Evolutionary conservation across 2,797 vertebrate species (phyloP).

Genomic region (Lacerta agilis): DNA sequence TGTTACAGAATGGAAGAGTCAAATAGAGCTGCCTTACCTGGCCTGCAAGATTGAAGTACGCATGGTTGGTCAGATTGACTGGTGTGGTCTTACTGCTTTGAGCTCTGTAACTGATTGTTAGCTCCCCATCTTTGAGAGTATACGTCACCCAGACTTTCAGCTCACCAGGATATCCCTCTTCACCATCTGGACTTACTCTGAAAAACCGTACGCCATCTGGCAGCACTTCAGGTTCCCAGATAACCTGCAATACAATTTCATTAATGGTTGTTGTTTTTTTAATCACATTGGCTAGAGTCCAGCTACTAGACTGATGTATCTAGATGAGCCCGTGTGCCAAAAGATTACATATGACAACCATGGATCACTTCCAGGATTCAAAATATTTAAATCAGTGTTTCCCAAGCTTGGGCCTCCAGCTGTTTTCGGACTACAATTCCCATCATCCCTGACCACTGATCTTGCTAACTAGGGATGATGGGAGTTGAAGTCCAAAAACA

Average conservation of each 20-base stretch:
- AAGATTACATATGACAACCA: background rate
- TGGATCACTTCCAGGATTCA: background rate
- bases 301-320: background rate
- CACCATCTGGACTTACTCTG: slow-evolving; percentile 86
- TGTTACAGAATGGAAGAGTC: background rate
- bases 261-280: background rate
- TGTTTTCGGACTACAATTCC: too few species aligned
- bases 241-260: slow-evolving; percentile 73
- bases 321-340: background rate
- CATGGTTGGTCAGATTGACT: slow-evolving; percentile 92
- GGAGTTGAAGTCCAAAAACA: too few species aligned
- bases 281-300: background rate
- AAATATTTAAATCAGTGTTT: background rate
- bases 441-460: too few species aligned
- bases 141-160: slow-evolving; percentile 89
- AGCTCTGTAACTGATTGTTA: slow-evolving; percentile 86
- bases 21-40: slow-evolving; percentile 79
- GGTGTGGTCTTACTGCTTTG: slow-evolving; percentile 86
- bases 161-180: slow-evolving; percentile 94
- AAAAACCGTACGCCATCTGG: slow-evolving; percentile 84
- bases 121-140: slow-evolving; percentile 81
- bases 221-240: slow-evolving; percentile 82
- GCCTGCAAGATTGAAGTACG: slow-evolving; percentile 94
- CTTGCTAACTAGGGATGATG: too few species aligned
- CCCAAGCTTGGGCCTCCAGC: too few species aligned